Conservation (phyloP, 2,797 vertebrate species). For the Hephaestus fuliginosus region DNA sequence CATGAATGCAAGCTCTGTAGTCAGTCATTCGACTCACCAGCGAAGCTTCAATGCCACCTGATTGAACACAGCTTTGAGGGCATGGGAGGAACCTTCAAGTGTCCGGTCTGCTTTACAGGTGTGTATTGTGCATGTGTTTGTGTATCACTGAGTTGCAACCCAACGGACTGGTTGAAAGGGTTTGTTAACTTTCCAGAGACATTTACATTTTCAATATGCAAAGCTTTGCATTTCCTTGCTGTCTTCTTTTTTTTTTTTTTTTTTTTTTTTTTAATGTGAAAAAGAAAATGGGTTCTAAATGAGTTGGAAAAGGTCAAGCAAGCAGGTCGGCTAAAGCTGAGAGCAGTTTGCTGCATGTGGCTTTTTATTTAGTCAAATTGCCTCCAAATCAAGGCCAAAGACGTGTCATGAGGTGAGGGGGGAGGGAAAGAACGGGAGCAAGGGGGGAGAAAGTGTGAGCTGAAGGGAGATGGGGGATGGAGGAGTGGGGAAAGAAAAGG, state of each 20-base stretch:
- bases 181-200: constrained; percentile 23
- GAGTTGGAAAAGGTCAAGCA: constrained; percentile 75
- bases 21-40: constrained; percentile 98
- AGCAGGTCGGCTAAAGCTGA: constrained; percentile 57
- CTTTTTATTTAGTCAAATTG: constrained; percentile 83
- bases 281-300: constrained; percentile 75
- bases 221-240: constrained; percentile 22
- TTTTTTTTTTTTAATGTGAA: constrained; percentile 41
- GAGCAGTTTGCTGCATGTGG: constrained; percentile 77
- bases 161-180: background rate
- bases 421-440: constrained; percentile 35
- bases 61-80: constrained; percentile 99
- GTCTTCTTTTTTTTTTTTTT: constrained; percentile 13
- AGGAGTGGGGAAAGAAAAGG: constrained; percentile 71
- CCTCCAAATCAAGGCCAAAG: constrained; percentile 79
- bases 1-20: constrained; percentile 99
- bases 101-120: constrained; percentile 99
- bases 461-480: constrained; percentile 63
- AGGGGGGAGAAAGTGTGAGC: constrained; percentile 65
- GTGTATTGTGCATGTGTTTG: constrained; percentile 49
- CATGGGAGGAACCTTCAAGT: constrained; percentile 99
- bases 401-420: constrained; percentile 77
- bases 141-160: constrained; percentile 2
- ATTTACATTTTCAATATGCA: constrained; percentile 36
- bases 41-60: constrained; percentile 98